A percentile compares a stretch with the other conserved stretches of the same genome.
phyloP scores from a whole-genome alignment of 2,113 vertebrate genomes.

The Neolamprologus fasciatus region DNA sequence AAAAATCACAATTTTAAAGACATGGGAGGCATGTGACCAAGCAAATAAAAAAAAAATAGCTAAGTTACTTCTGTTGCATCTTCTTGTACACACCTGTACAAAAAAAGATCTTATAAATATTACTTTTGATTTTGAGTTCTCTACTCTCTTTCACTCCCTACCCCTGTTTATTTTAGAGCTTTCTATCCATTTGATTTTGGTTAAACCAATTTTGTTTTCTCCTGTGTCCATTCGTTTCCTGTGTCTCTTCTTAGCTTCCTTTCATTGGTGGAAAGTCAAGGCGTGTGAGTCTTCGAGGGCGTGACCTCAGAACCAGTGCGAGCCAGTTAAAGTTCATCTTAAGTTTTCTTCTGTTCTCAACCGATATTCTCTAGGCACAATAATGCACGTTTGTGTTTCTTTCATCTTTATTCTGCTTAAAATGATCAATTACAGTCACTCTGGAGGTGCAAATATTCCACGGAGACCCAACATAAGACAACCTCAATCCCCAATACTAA shows the following conservation, averaged over 20 bases:
- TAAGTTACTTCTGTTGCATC: slow-evolving; percentile 72
- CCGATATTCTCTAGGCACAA: not conserved
- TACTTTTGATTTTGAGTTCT: slow-evolving; percentile 53
- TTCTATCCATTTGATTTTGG: slow-evolving; percentile 71
- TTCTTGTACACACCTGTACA: slow-evolving; percentile 83
- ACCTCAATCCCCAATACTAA: slow-evolving; percentile 50
- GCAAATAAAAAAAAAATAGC: slow-evolving; percentile 83
- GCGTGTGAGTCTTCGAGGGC: not conserved
- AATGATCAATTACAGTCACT: not conserved
- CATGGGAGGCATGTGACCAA: slow-evolving; percentile 82
- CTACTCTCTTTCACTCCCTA: not conserved
- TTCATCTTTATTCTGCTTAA: not conserved
- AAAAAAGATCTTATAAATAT: slow-evolving; percentile 84
- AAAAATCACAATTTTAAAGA: slow-evolving; percentile 80
- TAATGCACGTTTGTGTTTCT: not conserved
- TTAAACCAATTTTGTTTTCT: slow-evolving; percentile 37
- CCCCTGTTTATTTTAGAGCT: slow-evolving; percentile 71
- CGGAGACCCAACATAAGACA: slow-evolving; percentile 2
- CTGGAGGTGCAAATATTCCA: not conserved
- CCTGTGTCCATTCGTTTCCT: not conserved
- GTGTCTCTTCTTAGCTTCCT: slow-evolving; percentile 12
- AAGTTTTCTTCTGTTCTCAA: not conserved
- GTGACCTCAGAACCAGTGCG: not conserved
- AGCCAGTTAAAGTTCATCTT: not conserved
- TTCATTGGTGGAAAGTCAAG: slow-evolving; percentile 27